Evolutionary conservation across 2,113 vertebrate species (phyloP).

Genomic region (Sialia sialis): DNA sequence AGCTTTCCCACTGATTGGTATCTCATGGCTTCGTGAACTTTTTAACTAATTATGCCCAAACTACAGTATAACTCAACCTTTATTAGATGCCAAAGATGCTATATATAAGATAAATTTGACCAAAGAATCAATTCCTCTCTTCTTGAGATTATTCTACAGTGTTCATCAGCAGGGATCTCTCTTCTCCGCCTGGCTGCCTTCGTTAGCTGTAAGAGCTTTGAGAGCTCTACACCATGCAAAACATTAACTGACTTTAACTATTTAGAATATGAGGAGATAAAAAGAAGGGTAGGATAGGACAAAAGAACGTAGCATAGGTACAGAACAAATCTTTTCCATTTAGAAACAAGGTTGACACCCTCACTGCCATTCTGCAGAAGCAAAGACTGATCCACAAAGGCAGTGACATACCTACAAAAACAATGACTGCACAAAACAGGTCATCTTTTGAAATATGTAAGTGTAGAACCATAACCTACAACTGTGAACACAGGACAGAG

Average conservation of each 20-base stretch:
- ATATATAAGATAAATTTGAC: background rate
- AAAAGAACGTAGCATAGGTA: background rate
- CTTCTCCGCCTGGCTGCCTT: background rate
- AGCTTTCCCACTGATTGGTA: background rate
- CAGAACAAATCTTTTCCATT: background rate
- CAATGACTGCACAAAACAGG: background rate
- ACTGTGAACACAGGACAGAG: background rate
- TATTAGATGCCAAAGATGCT: background rate
- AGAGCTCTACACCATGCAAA: background rate
- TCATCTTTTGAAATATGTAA: background rate
- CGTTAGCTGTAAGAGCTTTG: background rate
- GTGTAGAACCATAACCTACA: background rate
- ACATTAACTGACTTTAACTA: background rate
- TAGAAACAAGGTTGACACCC: background rate
- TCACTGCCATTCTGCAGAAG: background rate
- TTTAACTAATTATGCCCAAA: background rate
- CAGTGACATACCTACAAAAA: background rate
- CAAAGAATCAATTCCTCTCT: background rate
- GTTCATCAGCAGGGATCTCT: background rate
- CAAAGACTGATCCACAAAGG: background rate
- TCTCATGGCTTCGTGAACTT: background rate
- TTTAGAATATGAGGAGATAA: background rate
- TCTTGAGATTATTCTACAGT: background rate
- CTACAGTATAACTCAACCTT: background rate
- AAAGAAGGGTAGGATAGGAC: background rate